Base-by-base conservation (phyloP, 2,888 invertebrate species). In the Acrobeloides nanus region DNA sequence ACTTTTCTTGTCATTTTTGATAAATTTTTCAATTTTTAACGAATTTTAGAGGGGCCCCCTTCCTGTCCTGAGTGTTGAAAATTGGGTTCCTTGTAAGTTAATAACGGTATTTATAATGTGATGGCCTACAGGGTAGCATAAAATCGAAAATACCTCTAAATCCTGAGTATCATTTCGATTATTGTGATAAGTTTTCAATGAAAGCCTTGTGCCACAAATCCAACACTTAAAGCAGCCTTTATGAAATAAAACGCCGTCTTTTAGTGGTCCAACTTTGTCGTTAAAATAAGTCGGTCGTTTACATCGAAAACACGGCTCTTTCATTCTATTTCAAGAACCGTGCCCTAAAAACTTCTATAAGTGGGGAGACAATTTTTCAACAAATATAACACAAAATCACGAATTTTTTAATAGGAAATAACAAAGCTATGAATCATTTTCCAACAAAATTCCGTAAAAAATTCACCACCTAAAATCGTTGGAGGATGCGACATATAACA, bases 271-370 rank as follows among this genome's bases (percentile, higher is more conserved):
- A 38, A 74, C 56, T 57, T 73, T 72, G 44, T 74, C 74, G 52
- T 74, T 74, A 50, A 74, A 72, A 58, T 74, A 74, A 34, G 73
- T 74, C 7, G 72, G 74, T 39, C 74, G 64, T 50, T 72, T 69
- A 51, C 73, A 68, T 20, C 74, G 62, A 48, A 69, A 71, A 46
- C 74, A 74, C 20, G 72, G 72, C 54, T 73, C 70, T 51, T 66
- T 71, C 71, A 71, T 73, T 24, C n/a, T 50, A 31, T 20, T 20
- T 31, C n/a, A n/a, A n/a, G n/a, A n/a, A n/a, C n/a, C n/a, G n/a
- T n/a, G n/a, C n/a, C n/a, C n/a, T n/a, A n/a, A n/a, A n/a, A n/a
- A n/a, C n/a, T n/a, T n/a, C n/a, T n/a, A n/a, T n/a, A n/a, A n/a
- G n/a, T n/a, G n/a, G n/a, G n/a, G n/a, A n/a, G n/a, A n/a, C n/a